Conservation (phyloP, 1,140 invertebrate genomes). For the Drosophila albomicans region DNA sequence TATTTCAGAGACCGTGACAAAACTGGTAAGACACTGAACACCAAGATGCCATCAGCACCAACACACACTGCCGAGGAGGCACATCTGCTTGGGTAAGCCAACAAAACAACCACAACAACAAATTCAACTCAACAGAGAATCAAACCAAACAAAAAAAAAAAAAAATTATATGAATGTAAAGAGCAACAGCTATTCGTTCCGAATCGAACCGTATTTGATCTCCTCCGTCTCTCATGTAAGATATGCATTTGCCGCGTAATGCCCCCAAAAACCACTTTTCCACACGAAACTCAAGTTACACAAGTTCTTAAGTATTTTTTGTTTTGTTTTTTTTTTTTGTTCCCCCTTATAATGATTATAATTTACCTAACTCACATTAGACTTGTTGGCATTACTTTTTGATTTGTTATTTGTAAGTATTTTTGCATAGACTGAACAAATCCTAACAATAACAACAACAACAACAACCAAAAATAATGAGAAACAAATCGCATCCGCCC, state of each 20-base stretch:
- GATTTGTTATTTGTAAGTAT: slow-evolving; percentile 26
- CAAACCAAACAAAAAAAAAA: slow-evolving; percentile 4
- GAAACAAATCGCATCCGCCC: slow-evolving; percentile 28
- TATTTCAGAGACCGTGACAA: slow-evolving; percentile 85
- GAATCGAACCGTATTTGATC: neutral
- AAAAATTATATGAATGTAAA: neutral
- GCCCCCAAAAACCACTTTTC: slow-evolving; percentile 7
- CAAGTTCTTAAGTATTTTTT: slow-evolving; percentile 5
- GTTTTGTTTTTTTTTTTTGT: slow-evolving; percentile 1
- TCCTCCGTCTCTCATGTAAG: slow-evolving; percentile 32
- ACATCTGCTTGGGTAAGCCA: slow-evolving; percentile 84
- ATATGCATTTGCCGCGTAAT: slow-evolving; percentile 27
- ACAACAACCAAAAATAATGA: slow-evolving; percentile 1
- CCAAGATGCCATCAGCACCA: slow-evolving; percentile 85
- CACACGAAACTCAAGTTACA: slow-evolving; percentile 28
- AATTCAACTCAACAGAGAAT: neutral
- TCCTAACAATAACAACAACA: slow-evolving; percentile 10
- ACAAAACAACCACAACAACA: slow-evolving; percentile 27
- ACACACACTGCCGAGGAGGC: slow-evolving; percentile 85
- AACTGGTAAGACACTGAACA: slow-evolving; percentile 84
- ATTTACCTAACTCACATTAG: slow-evolving; percentile 16
- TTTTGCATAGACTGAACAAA: slow-evolving; percentile 29
- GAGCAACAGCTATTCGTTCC: slow-evolving; percentile 17
- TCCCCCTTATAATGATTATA: neutral
- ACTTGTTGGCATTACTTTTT: slow-evolving; percentile 22